Conservation (phyloP, 2,113 vertebrate species). For the Miniopterus natalensis region DNA sequence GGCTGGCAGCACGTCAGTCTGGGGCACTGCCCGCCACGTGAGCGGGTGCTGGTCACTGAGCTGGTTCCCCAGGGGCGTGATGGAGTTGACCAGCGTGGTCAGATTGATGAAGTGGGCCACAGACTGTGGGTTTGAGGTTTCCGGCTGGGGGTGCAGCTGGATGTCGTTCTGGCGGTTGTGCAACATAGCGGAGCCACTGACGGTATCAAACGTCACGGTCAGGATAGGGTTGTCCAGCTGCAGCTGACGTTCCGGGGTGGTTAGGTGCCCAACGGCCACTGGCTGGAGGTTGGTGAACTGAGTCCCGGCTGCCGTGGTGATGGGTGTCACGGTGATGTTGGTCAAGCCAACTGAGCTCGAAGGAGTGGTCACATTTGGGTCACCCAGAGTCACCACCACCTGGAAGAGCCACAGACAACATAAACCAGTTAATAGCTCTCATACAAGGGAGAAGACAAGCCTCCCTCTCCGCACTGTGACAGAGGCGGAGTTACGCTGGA, state of each 20-base stretch:
- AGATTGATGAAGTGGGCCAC: conserved; percentile 99
- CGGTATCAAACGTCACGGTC: conserved; percentile 96
- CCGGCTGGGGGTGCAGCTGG: conserved; percentile 88
- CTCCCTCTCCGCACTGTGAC: rapidly evolving
- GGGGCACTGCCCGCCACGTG: conserved; percentile 93
- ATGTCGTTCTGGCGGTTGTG: conserved; percentile 94
- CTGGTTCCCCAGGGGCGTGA: conserved; percentile 91
- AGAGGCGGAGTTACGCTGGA: rapidly evolving
- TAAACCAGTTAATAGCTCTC: rapidly evolving
- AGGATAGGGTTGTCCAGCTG: conserved; percentile 98
- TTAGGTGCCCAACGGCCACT: conserved; percentile 94
- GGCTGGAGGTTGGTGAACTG: conserved; percentile 98
- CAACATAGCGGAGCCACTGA: conserved; percentile 95
- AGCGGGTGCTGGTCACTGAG: conserved; percentile 92
- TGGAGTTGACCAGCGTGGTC: conserved; percentile 97
- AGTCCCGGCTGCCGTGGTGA: conserved; percentile 91
- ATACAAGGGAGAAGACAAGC: rapidly evolving
- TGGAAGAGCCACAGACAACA: conserved; percentile 79
- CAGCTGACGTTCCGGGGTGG: conserved; percentile 92
- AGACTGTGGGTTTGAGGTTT: conserved; percentile 89
- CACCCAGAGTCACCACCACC: conserved; percentile 96
- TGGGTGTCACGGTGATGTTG: conserved; percentile 96
- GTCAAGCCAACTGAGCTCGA: conserved; percentile 94
- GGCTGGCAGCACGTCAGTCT: conserved; percentile 86
- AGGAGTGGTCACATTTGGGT: conserved; percentile 90